These are phyloP conservation scores for Anthopleura xanthogrammica DNA, from an alignment of 92 coral and sea anemone species.

Conservation along the genomic window DNA sequence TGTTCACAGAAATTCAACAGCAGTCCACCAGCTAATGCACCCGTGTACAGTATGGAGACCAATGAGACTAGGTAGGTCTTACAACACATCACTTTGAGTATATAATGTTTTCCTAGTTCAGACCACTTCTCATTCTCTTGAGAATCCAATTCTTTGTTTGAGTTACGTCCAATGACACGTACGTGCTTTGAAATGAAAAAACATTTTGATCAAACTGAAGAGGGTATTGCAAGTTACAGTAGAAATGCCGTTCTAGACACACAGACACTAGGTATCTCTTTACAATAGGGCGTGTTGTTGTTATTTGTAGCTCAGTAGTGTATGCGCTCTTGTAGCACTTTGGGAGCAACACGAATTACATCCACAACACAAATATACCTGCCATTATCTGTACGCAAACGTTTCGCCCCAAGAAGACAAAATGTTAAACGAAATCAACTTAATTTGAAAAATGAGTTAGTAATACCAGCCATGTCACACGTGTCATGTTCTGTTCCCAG, in stretches of 20 bases:
- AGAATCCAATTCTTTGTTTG: too few relatives aligned
- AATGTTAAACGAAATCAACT: too few relatives aligned
- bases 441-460: background rate
- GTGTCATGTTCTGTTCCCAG: background rate
- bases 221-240: too few relatives aligned
- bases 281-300: background rate
- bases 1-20: background rate
- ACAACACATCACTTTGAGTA: background rate
- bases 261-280: background rate
- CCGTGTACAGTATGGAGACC: background rate
- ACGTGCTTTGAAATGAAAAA: too few relatives aligned
- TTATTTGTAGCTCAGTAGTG: too few relatives aligned
- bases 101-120: background rate
- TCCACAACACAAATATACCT: background rate
- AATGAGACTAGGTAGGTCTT: background rate
- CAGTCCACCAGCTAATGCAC: background rate
- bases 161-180: too few relatives aligned
- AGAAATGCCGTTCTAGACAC: too few relatives aligned
- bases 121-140: background rate
- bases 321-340: background rate
- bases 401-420: background rate
- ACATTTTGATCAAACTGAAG: too few relatives aligned
- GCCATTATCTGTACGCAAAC: background rate
- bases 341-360: background rate
- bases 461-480: background rate